These are phyloP conservation scores for Petrocephalus zakoni DNA, from an alignment of 2,113 vertebrate genomes.

Conservation along the genomic window DNA sequence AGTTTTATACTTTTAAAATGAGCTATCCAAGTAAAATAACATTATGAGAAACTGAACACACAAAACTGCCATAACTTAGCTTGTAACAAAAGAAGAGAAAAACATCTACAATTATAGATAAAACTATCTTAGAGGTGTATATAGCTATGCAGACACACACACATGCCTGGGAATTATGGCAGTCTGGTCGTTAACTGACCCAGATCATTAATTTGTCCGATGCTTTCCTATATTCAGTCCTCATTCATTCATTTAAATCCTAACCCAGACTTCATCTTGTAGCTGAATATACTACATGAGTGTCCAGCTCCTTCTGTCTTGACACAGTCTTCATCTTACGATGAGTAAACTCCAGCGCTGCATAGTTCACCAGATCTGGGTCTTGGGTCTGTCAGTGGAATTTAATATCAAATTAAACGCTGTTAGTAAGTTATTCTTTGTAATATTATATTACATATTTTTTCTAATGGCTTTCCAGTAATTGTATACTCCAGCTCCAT, in stretches of 20 bases:
- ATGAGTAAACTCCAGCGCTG: background rate
- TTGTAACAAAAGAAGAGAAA: background rate
- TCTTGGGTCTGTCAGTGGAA: background rate
- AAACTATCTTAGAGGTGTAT: background rate
- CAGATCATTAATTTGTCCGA: background rate
- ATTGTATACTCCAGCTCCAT: background rate
- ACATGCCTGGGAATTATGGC: background rate
- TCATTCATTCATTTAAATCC: too few relatives aligned
- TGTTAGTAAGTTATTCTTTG: background rate
- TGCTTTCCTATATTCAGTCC: background rate
- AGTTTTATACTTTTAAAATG: too few relatives aligned
- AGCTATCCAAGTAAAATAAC: too few relatives aligned
- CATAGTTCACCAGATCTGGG: background rate
- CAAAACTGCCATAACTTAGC: background rate
- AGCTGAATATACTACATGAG: background rate
- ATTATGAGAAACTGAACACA: background rate
- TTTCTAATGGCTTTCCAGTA: background rate
- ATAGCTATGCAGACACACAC: background rate
- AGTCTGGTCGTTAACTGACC: background rate
- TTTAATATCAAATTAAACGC: background rate
- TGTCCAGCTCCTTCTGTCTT: background rate
- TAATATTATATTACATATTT: background rate
- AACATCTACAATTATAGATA: background rate
- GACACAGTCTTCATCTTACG: background rate
- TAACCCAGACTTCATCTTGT: background rate